Base-by-base conservation (phyloP, 1,140 invertebrate genomes). In the Lethocerus indicus region DNA sequence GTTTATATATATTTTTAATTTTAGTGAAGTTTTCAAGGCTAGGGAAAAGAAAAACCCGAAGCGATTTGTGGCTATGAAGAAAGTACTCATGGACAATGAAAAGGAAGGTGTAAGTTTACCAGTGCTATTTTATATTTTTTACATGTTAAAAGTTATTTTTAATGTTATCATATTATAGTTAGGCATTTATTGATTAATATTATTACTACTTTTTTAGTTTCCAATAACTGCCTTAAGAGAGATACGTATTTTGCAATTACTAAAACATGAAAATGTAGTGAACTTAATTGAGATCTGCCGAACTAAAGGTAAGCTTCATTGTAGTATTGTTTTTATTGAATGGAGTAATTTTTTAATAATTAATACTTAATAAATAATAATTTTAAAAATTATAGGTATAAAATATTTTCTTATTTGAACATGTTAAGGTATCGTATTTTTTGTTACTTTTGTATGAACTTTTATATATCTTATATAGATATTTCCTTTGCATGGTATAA, bases 61-160 rank as follows among this genome's bases (percentile, higher is more conserved):
- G 61, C 88, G 87, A 63, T 79, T 93, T 58, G 93, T 98, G 1
- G 95, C 95, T 1, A 81, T 98, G 74, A 98, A 99, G 61, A 98
- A 98, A 70, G 90, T 98, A 24, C 66, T 98, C 3, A 98, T 98
- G 92, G 94, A 98, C 60, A 98, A 98, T 70, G 95, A 99, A 71
- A 96, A 96, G 68, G 94, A 98, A 76, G 93, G 95, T 47, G 87
- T 90, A 72, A 71, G 74, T 75, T 36, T 36, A 16, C 20, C 3
- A 16, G n/a, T 36, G n/a, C 20, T 16, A 3, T 3, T 36, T 36
- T 36, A 36, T 3, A 16, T 16, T 9, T 32, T 32, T 32, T 9
- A 24, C 6, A 49, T 39, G 24, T 40, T 12, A 49, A 9, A 18
- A 26, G n/a, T 48, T 28, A 47, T 48, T 45, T 18, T 23, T 28